phyloP scores from a whole-genome alignment of 1,140 invertebrate species.

The Nomia melanderi region DNA sequence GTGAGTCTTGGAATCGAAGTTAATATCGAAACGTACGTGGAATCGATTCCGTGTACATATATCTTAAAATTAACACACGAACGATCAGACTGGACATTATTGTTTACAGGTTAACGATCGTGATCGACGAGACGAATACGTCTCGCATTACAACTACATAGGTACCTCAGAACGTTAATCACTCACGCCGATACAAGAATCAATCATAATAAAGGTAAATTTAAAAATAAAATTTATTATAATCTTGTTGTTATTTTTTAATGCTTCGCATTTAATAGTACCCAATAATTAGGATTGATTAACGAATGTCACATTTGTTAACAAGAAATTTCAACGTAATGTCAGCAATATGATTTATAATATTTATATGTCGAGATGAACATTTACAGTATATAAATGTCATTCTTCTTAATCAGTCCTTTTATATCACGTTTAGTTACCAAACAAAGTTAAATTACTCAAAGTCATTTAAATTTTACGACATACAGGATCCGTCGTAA shows the following conservation, averaged over 20 bases:
- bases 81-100: conserved; percentile 17
- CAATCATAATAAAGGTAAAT: not conserved
- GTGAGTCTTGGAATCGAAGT: conserved; percentile 1
- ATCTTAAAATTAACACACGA: conserved; percentile 7
- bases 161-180: not conserved
- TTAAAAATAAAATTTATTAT: too few species aligned
- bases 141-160: not conserved
- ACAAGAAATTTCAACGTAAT: not conserved
- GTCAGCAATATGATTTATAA: not conserved
- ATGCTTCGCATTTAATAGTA: too few species aligned
- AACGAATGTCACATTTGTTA: not conserved
- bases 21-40: conserved; percentile 13
- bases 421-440: too few species aligned
- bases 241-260: too few species aligned
- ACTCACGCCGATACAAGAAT: not conserved
- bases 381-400: too few species aligned
- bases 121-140: not conserved
- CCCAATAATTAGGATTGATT: too few species aligned
- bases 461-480: too few species aligned
- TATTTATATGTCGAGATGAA: too few species aligned
- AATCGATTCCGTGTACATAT: conserved; percentile 5
- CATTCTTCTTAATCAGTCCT: too few species aligned
- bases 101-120: not conserved
- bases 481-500: too few species aligned
- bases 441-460: too few species aligned